A percentile compares a stretch with the other conserved stretches of the same genome.
Evolutionary conservation across 2,113 vertebrate genomes (phyloP).

Genomic region (Phodopus roborovskii): DNA sequence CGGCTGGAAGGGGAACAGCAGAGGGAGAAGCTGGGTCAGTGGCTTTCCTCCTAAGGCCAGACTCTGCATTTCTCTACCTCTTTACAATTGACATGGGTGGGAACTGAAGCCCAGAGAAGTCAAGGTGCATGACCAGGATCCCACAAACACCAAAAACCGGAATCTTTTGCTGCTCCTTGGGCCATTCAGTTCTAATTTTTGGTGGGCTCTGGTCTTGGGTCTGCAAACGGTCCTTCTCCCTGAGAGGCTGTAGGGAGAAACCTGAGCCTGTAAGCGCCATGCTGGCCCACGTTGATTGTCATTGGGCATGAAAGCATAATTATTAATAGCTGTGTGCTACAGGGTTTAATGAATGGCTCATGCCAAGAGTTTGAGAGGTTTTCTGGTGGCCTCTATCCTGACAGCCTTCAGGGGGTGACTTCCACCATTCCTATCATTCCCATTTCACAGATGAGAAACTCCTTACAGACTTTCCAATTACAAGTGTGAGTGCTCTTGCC

Average conservation of each 20-base stretch:
- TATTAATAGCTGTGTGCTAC: background rate
- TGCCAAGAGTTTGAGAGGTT: background rate
- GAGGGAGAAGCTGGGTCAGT: background rate
- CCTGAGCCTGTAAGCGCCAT: background rate
- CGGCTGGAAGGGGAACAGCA: background rate
- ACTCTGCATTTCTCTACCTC: background rate
- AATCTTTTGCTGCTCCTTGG: accelerated
- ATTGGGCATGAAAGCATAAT: background rate
- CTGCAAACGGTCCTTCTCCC: background rate
- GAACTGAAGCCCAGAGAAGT: background rate
- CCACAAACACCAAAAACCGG: background rate
- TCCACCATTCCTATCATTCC: background rate
- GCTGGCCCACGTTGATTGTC: background rate
- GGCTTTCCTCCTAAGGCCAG: background rate
- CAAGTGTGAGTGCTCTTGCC: background rate
- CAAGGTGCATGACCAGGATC: background rate
- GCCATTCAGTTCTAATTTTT: background rate
- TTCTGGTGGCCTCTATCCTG: background rate
- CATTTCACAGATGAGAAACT: conserved; percentile 12
- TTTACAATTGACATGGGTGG: background rate
- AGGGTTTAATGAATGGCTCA: background rate
- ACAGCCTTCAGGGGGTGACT: background rate
- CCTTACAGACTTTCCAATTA: background rate
- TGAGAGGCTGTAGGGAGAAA: background rate
- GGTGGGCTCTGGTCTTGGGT: background rate